Conservation (phyloP, 2,888 invertebrate genomes). For the Xanthia togata region DNA sequence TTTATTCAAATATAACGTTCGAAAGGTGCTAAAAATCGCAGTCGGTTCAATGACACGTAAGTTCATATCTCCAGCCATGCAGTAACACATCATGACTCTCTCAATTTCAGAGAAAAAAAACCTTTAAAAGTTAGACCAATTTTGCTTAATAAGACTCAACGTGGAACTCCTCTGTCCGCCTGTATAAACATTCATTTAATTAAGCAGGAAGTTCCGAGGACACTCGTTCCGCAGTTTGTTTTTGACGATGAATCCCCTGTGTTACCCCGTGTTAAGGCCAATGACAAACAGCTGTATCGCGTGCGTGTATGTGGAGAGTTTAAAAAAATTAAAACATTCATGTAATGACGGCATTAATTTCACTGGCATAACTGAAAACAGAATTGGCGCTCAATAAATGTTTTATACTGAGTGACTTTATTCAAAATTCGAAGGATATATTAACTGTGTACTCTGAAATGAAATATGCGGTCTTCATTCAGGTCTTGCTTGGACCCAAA, state of each 20-base stretch:
- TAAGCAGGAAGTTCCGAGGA: slow-evolving; percentile 81
- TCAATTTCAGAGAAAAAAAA: slow-evolving; percentile 61
- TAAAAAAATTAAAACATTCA: slow-evolving; percentile 69
- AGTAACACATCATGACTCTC: slow-evolving; percentile 36
- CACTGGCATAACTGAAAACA: slow-evolving; percentile 32
- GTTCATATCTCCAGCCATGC: not conserved
- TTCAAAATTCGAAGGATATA: slow-evolving; percentile 58
- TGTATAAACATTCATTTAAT: slow-evolving; percentile 80
- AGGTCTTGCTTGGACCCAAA: slow-evolving; percentile 49
- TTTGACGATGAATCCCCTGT: slow-evolving; percentile 76
- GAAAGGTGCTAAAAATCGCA: not conserved
- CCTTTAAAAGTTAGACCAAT: slow-evolving; percentile 69
- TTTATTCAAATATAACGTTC: not conserved
- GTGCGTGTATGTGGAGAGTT: slow-evolving; percentile 69
- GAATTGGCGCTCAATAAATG: slow-evolving; percentile 36
- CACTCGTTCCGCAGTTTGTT: slow-evolving; percentile 75
- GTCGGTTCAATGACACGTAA: slow-evolving; percentile 3
- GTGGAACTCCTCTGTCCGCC: slow-evolving; percentile 74
- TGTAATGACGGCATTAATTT: slow-evolving; percentile 59
- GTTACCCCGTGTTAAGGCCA: slow-evolving; percentile 66
- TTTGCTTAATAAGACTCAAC: slow-evolving; percentile 72
- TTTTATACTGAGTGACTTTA: slow-evolving; percentile 51
- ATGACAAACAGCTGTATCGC: slow-evolving; percentile 79
- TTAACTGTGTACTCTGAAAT: slow-evolving; percentile 56
- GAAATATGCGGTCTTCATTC: slow-evolving; percentile 64